Evolutionary conservation across 2,888 invertebrate species (phyloP).

Genomic region (Platycheirus rosarum): DNA sequence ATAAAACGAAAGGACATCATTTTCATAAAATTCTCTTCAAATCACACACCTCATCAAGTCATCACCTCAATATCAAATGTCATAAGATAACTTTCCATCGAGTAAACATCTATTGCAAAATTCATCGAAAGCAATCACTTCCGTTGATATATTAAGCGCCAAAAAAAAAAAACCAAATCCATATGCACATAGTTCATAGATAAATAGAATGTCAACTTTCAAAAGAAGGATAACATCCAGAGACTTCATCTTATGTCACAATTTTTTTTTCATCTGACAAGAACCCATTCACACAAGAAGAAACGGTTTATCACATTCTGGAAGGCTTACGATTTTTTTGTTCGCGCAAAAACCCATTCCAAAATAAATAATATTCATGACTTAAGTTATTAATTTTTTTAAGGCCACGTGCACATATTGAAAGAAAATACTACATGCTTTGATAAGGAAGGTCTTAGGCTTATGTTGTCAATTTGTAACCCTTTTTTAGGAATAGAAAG

Average conservation of each 20-base stretch:
- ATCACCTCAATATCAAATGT: too few relatives aligned
- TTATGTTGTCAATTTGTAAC: conserved; percentile 14
- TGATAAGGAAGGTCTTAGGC: not conserved
- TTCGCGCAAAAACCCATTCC: conserved; percentile 38
- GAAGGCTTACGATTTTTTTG: too few relatives aligned
- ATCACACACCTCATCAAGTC: too few relatives aligned
- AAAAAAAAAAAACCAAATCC: conserved; percentile 23
- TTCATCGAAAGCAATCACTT: conserved; percentile 52
- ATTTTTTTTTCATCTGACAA: not conserved
- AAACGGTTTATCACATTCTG: conserved; percentile 13
- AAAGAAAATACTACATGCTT: conserved; percentile 3
- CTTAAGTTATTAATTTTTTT: conserved; percentile 56
- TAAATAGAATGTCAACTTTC: conserved; percentile 26
- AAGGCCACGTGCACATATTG: conserved; percentile 45
- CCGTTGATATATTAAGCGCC: conserved; percentile 45
- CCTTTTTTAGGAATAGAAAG: conserved; percentile 5
- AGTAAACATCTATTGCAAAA: conserved; percentile 44
- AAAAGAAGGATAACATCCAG: conserved; percentile 52
- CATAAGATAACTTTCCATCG: conserved; percentile 11
- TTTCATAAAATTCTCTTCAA: too few relatives aligned
- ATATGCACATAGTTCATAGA: conserved; percentile 41
- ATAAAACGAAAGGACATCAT: too few relatives aligned
- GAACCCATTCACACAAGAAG: conserved; percentile 7
- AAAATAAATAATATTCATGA: conserved; percentile 38
- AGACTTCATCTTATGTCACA: conserved; percentile 20